Percentiles rank a stretch among this genome's conserved stretches.
Evolutionary conservation across 1,140 invertebrate genomes (phyloP).

Genomic region (Chironomus tepperi): DNA sequence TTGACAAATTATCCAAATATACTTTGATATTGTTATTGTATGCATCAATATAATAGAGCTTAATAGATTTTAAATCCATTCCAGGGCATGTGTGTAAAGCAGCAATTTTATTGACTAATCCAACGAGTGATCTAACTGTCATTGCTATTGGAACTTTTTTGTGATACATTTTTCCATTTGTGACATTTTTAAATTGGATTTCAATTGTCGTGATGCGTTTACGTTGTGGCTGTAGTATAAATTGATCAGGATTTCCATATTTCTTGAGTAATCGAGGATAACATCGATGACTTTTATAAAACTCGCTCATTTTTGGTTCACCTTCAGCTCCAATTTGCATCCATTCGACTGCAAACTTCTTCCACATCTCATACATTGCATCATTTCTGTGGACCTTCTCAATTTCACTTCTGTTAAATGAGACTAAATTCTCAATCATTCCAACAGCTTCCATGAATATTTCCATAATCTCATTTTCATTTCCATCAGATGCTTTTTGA

Average conservation of each 20-base stretch:
- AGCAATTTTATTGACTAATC: constrained; percentile 33
- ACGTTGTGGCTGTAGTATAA: constrained; percentile 45
- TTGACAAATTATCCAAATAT: constrained; percentile 66
- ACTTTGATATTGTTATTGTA: constrained; percentile 58
- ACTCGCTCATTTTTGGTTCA: constrained; percentile 45
- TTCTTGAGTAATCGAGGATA: constrained; percentile 52
- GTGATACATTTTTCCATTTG: constrained; percentile 46
- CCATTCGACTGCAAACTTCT: constrained; percentile 68
- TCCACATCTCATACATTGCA: constrained; percentile 83
- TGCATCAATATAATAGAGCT: constrained; percentile 44
- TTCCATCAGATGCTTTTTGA: constrained; percentile 60
- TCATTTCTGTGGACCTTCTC: constrained; percentile 58
- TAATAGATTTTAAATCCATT: constrained; percentile 33
- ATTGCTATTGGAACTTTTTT: constrained; percentile 69
- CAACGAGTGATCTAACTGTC: constrained; percentile 66
- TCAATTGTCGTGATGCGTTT: constrained; percentile 56
- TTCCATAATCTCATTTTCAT: constrained; percentile 60
- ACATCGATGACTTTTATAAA: constrained; percentile 62
- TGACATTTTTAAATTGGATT: constrained; percentile 44
- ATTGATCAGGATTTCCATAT: constrained; percentile 33
- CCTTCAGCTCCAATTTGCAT: constrained; percentile 43
- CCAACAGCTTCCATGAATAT: constrained; percentile 37
- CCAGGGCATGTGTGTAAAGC: not conserved
- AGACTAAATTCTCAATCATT: constrained; percentile 41
- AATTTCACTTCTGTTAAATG: constrained; percentile 61